Conservation (phyloP, 2,113 vertebrate species). For the Condylura cristata region DNA sequence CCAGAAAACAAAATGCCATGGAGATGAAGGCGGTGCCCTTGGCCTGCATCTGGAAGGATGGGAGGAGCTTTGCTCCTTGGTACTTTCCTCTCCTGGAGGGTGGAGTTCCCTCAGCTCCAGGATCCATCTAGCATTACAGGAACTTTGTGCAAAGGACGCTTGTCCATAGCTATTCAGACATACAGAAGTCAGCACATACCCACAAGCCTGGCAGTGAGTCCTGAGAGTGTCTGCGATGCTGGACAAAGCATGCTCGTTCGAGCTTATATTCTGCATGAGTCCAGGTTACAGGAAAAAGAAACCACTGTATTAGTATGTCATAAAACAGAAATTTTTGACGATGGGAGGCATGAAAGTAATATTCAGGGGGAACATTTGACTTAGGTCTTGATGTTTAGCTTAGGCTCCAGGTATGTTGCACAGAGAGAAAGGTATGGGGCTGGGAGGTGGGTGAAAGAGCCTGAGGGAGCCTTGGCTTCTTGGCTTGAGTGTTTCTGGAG, state of each 20-base stretch:
- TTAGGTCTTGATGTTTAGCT: background rate
- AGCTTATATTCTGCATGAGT: background rate
- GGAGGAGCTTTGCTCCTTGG: background rate
- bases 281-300: background rate
- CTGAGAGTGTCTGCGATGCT: background rate
- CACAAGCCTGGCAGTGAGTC: background rate
- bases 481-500: too few species aligned
- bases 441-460: background rate
- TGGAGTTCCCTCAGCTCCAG: too few species aligned
- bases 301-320: background rate
- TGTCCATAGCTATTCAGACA: background rate
- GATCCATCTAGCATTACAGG: background rate
- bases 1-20: background rate
- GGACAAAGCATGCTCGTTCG: background rate
- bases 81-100: background rate
- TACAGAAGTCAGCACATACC: background rate
- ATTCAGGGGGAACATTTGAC: background rate
- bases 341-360: background rate
- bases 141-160: background rate
- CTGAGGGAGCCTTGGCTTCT: background rate
- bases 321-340: background rate
- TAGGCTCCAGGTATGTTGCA: too few species aligned
- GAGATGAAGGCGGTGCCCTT: background rate
- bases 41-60: background rate
- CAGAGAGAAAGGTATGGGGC: background rate